Conservation (phyloP, 2,797 vertebrate genomes). For the Hyperoplus immaculatus region DNA sequence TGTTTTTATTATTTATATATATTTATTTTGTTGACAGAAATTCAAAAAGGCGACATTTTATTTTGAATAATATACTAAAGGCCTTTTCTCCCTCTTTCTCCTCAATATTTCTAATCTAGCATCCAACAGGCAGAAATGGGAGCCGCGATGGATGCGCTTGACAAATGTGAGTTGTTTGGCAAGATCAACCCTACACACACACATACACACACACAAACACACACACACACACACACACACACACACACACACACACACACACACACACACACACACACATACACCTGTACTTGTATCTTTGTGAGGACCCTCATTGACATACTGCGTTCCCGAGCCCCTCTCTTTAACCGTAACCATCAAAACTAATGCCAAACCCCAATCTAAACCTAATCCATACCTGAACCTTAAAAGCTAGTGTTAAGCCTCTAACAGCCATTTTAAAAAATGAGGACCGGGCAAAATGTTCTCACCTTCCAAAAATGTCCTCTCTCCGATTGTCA, state of each 20-base stretch:
- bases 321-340: too few species aligned
- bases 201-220: not conserved
- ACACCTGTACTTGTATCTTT: too few species aligned
- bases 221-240: constrained; percentile 16
- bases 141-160: constrained; percentile 97
- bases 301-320: too few species aligned
- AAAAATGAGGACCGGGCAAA: too few species aligned
- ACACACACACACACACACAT: constrained; percentile 7
- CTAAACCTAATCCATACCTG: too few species aligned
- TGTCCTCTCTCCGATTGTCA: too few species aligned
- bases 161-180: constrained; percentile 94
- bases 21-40: constrained; percentile 31
- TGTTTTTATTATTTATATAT: constrained; percentile 22
- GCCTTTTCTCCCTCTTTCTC: constrained; percentile 42
- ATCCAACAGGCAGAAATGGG: constrained; percentile 99
- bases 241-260: constrained; percentile 31
- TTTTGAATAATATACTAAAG: constrained; percentile 66
- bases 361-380: too few species aligned
- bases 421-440: too few species aligned
- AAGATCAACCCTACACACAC: constrained; percentile 29
- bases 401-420: too few species aligned
- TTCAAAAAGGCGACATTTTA: constrained; percentile 55
- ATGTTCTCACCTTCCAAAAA: too few species aligned
- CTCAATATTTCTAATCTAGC: constrained; percentile 80
- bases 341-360: too few species aligned